These are phyloP conservation scores for Ibycter americanus DNA, from an alignment of 2,797 vertebrate species.

Conservation along the genomic window DNA sequence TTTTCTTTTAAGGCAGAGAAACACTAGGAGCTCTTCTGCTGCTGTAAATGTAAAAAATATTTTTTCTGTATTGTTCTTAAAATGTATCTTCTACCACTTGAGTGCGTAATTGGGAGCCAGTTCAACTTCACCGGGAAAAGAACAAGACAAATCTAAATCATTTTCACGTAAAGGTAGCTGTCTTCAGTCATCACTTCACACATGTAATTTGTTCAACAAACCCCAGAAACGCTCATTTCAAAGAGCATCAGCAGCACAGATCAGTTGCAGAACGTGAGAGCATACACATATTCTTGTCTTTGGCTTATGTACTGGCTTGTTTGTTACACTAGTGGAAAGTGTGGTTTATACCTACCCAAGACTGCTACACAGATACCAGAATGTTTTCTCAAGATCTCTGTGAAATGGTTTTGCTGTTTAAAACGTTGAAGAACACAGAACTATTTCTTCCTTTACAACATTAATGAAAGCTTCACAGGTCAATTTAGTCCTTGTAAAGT, in stretches of 20 bases:
- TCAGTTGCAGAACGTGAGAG: fast-evolving
- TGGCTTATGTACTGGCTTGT: background rate
- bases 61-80: background rate
- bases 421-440: background rate
- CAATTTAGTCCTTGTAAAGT: background rate
- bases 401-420: background rate
- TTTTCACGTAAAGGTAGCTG: background rate
- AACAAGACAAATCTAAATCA: background rate
- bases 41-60: background rate
- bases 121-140: background rate
- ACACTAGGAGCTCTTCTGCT: background rate
- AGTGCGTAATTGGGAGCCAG: background rate
- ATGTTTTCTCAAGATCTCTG: background rate
- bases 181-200: background rate
- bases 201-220: background rate
- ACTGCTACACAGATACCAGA: fast-evolving
- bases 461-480: background rate
- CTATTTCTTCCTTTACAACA: background rate
- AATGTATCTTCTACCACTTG: background rate
- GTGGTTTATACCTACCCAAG: background rate
- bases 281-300: background rate
- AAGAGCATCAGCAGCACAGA: background rate
- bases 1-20: background rate
- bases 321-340: fast-evolving
- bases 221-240: background rate